phyloP scores from a whole-genome alignment of 2,113 vertebrate species.

The Oreochromis spilurus region DNA sequence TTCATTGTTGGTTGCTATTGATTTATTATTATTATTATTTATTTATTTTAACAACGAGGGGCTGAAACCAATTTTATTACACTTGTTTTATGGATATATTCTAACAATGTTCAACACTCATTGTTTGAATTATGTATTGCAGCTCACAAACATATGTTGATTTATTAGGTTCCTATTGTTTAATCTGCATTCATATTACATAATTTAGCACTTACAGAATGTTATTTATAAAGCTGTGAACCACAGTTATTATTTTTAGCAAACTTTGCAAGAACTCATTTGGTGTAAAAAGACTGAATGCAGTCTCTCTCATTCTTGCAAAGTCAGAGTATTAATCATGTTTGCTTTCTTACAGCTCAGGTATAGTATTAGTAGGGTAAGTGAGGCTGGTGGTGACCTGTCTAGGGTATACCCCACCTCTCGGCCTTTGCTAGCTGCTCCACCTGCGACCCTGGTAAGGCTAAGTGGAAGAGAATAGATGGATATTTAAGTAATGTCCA shows the following conservation, averaged over 20 bases:
- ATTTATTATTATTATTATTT: fast-evolving
- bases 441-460: not conserved
- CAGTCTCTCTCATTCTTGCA: not conserved
- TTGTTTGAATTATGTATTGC: not conserved
- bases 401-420: not conserved
- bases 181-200: not conserved
- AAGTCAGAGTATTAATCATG: not conserved
- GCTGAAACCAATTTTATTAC: not conserved
- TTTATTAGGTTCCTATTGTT: not conserved
- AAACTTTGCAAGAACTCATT: not conserved
- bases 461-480: not conserved
- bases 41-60: not conserved
- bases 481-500: not conserved
- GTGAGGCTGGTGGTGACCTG: not conserved
- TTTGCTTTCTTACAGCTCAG: not conserved
- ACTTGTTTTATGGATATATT: not conserved
- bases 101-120: not conserved
- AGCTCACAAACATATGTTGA: not conserved
- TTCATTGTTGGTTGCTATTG: not conserved
- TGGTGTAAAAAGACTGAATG: not conserved
- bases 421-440: not conserved
- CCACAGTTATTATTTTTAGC: not conserved
- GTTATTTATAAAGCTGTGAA: not conserved
- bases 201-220: not conserved
- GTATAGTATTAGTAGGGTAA: not conserved